Base-by-base conservation (phyloP, 1,140 invertebrate genomes). In the Bombus difficillimus region DNA sequence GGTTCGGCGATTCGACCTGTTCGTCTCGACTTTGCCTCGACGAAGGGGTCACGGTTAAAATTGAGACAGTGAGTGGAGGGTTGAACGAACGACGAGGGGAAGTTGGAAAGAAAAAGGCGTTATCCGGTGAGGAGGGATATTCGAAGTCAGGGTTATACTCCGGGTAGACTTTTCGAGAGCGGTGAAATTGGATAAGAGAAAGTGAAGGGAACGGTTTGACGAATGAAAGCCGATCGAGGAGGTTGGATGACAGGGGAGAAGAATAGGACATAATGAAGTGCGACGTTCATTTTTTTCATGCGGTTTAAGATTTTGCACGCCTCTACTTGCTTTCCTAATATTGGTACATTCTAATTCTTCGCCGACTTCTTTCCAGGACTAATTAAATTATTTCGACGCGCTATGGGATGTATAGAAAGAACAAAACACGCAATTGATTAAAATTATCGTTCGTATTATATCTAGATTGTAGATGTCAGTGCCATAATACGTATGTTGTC, bases 211-310 rank as follows among this genome's bases (percentile, higher is more conserved):
- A 89, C 73, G 75, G 73, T 74, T 69, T 73, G 79, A 84, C 74
- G 86, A 66, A 74, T 72, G 77, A 83, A 86, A 72, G 53, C 79
- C 69, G 62, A 34, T 10, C 22, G 25, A 4, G 22, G 28, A 32
- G 25, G 79, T 34, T 76, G 41, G 86, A 83, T 87, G 34, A 66
- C 69, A 77, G 69, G 66, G 76, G 71, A 71, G 81, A 84, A 3
- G 32, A 53, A 85, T 83, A 74, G 72, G 80, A 89, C 85, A 92
- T 94, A 94, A 94, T 90, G 92, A 93, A 93, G 86, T 89, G 89
- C 90, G 91, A 94, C 93, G 92, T 94, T 89, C 90, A 92, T 94
- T 92, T 93, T 91, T 93, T 86, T 79, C n/a, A 88, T 68, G 88
- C 85, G 86, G 84, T 87, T 85, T 72, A 81, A 89, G 88, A 87